Evolutionary conservation across 1,140 invertebrate species (phyloP), one percentile per base, ranked within the genome.

Genomic region (Drosophila dunni): DNA sequence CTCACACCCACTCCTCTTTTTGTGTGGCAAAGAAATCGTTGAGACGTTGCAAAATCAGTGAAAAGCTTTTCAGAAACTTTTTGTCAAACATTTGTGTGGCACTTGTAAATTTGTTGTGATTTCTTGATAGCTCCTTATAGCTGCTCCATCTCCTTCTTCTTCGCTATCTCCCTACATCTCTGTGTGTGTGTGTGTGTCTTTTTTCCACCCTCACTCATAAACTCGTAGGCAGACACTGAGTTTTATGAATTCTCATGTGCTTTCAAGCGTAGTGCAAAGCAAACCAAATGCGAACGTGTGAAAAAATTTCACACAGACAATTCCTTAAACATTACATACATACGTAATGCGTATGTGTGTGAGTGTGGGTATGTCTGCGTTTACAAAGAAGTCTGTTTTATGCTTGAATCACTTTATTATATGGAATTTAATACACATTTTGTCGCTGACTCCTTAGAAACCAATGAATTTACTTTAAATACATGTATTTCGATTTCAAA

Each of bases 91-190:
- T 89, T 89, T 89, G 84, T 89, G 84, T 81, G 84, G 85, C 85
- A 89, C 84, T 89, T 89, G 84, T 89, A 89, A 89, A 89, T 89
- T 89, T 89, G 84, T 89, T 89, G 85, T 89, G 84, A 89, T 89
- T 90, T 90, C 84, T 89, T 89, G 84, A 89, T 89, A 89, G 84
- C 84, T 90, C 65, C 83, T 90, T 84, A 89, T 89, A 61, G 65
- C 82, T 56, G 74, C 46, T 79, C 45, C 24, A 29, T 71, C 17
- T 33, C 24, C 34, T 34, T 65, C 38, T 63, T 11, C 17, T 15
- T 33, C 44, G 24, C 34, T n/a, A 10, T 13, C 17, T 65, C n/a
- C 45, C 13, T 54, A 6, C 11, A 38, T 36, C 38, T 29, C 40
- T 6, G 2, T 20, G 20, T 46, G 34, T 15, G 34, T 20, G 34